Base-by-base conservation (phyloP, 1,140 invertebrate species). In the Drosophila nikananu region DNA sequence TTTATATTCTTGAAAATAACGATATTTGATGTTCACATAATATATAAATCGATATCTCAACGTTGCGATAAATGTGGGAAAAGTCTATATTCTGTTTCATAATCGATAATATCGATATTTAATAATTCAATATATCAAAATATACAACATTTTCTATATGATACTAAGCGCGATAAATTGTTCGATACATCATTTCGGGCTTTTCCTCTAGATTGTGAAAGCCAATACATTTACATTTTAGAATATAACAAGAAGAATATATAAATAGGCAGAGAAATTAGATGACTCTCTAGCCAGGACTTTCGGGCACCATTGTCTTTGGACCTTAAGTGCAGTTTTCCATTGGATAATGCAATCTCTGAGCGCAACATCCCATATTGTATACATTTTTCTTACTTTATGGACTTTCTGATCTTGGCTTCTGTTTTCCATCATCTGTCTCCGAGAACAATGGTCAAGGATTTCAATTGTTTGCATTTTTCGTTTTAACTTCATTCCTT, bases 361-460 rank as follows among this genome's bases (percentile, higher is more conserved):
- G 19, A 46, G 30, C 30, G 17, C 37, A 19, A 27, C 41, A 64
- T 64, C 21, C 66, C 66, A 70, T 70, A 42, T 44, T 66, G 66
- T 32, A 35, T 44, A 54, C 39, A 37, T 32, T 32, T 71, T 32
- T 30, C 32, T 46, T 71, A 37, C 23, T 68, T 55, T 61, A 73
- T 52, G 67, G 67, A 73, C 67, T 73, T 73, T 73, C 37, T 73
- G 54, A 73, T 73, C 55, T 73, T 42, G 54, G 44, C 70, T 73
- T 72, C 70, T 73, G 70, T 73, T 42, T 73, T 73, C 70, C 54
- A 73, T 73, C 70, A 73, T 72, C 67, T 73, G 70, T 72, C 70
- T 48, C 37, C 17, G 10, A 61, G 70, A 73, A 73, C 70, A 73
- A 73, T 73, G 70, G 70, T 72, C 70, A 73, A 73, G 70, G 35